A percentile compares a stretch with the other conserved stretches of the same genome.
Evolutionary conservation across 2,888 invertebrate genomes (phyloP).

Genomic region (Agrotis segetum): DNA sequence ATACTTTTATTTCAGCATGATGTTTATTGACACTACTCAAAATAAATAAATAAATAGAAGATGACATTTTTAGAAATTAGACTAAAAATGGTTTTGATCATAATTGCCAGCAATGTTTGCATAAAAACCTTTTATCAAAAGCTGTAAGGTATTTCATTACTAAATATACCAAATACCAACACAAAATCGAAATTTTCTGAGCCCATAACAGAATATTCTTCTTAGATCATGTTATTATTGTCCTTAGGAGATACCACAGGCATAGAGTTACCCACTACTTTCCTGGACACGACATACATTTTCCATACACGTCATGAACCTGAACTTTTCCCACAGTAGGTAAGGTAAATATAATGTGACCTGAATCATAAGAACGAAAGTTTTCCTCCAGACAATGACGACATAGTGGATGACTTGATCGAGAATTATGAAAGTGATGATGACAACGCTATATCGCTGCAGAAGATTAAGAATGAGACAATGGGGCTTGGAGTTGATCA

Average conservation of each 20-base stretch:
- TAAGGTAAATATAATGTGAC: conserved; percentile 3
- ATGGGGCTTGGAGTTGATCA: conserved; percentile 56
- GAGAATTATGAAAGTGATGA: conserved; percentile 92
- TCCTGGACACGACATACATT: conserved; percentile 7
- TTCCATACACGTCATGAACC: conserved; percentile 21
- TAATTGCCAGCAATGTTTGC: too few species aligned
- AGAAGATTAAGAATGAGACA: conserved; percentile 93
- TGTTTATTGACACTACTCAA: too few species aligned
- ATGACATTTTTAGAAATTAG: too few species aligned
- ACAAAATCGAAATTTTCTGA: neutral
- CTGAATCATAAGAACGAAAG: conserved; percentile 21
- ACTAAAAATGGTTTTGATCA: too few species aligned
- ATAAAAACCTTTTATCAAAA: too few species aligned
- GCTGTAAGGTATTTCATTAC: too few species aligned
- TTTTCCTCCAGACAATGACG: conserved; percentile 77
- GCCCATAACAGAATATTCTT: neutral
- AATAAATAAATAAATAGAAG: too few species aligned
- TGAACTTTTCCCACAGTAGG: conserved; percentile 14
- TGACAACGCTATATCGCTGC: conserved; percentile 94
- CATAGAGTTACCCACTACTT: conserved; percentile 2
- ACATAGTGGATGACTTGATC: conserved; percentile 81
- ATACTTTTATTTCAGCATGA: too few species aligned
- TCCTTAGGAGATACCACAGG: neutral
- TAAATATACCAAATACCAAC: too few species aligned
- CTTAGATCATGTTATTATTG: neutral